A percentile compares a stretch with the other conserved stretches of the same genome.
phyloP scores from a whole-genome alignment of 2,888 invertebrate genomes.

The Nudaria mundana region DNA sequence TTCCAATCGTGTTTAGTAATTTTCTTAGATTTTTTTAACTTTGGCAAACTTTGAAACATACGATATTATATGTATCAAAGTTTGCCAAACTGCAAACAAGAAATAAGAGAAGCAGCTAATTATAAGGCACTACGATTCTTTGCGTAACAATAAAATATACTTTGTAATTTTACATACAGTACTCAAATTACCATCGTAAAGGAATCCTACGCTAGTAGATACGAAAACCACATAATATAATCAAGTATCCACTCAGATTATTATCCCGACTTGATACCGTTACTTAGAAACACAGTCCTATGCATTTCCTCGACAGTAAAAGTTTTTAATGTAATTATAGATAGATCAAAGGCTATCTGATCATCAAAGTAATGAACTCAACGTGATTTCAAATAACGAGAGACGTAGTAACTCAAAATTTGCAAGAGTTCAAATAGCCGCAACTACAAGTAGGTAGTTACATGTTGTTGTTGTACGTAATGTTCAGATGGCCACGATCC shows the following conservation, averaged over 20 bases:
- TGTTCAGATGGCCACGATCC: conserved; percentile 23
- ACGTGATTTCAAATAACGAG: conserved; percentile 12
- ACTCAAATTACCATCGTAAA: not conserved
- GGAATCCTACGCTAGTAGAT: conserved; percentile 28
- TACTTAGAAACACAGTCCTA: conserved; percentile 53
- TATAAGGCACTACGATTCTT: no score
- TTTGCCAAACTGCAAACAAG: no score
- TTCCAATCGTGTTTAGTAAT: no score
- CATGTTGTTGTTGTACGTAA: conserved; percentile 16
- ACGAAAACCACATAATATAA: conserved; percentile 47
- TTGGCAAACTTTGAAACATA: no score
- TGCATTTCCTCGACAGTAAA: conserved; percentile 49
- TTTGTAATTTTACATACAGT: no score
- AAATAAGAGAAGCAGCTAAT: no score
- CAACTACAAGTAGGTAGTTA: conserved; percentile 9
- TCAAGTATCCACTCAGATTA: conserved; percentile 31
- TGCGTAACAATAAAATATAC: no score
- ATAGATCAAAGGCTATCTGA: conserved; percentile 41
- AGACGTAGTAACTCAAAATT: conserved; percentile 12
- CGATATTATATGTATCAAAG: no score
- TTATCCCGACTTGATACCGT: conserved; percentile 49
- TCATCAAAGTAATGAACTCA: conserved; percentile 36
- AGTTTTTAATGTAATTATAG: conserved; percentile 51
- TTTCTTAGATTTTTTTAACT: no score
- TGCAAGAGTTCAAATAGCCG: conserved; percentile 4